Conservation (phyloP, 1,140 invertebrate genomes). For the Maniola jurtina region DNA sequence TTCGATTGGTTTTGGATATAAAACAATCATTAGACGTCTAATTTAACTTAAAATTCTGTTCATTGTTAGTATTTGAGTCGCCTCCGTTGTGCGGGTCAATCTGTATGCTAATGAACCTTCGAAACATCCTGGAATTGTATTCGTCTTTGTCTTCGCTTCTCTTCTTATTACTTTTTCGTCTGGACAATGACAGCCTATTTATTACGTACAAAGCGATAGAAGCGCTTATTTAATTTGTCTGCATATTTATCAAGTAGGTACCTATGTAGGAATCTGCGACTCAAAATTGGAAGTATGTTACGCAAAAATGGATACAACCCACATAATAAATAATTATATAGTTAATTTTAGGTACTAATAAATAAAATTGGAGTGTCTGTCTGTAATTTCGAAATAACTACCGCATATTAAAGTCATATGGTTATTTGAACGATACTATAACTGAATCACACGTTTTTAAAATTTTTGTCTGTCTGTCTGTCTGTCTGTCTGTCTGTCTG, state of each 20-base stretch:
- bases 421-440: no score
- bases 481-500: no score
- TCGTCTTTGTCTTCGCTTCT: conserved; percentile 24
- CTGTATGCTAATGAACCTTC: conserved; percentile 63
- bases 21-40: conserved; percentile 29
- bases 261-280: background rate
- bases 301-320: background rate
- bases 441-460: no score
- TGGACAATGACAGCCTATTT: conserved; percentile 24
- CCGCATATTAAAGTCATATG: no score
- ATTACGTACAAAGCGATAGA: conserved; percentile 13
- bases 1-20: conserved; percentile 8
- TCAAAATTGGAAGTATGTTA: background rate
- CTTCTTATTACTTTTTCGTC: conserved; percentile 26
- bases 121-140: conserved; percentile 28
- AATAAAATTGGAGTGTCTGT: no score
- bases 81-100: conserved; percentile 49
- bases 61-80: conserved; percentile 50
- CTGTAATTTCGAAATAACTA: no score
- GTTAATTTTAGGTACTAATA: no score
- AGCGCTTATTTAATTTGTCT: conserved; percentile 11
- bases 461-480: no score
- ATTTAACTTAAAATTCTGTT: conserved; percentile 49
- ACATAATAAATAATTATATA: no score
- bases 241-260: background rate